Evolutionary conservation across 2,888 invertebrate species (phyloP), one percentile per base, ranked within the genome.

Genomic region (Dolichomitus sp.): DNA sequence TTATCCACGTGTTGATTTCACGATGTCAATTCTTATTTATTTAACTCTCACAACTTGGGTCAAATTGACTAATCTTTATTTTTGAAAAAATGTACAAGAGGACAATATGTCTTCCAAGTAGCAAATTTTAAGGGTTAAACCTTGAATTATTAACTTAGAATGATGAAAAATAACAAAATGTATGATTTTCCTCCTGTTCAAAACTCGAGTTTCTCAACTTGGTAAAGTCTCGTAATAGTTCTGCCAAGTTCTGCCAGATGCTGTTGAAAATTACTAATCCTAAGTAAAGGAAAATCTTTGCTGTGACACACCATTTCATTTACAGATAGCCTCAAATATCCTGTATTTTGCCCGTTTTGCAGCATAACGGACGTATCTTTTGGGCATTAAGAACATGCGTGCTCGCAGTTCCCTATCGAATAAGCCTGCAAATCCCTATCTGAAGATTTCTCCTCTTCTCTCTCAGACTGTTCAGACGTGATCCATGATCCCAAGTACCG

Each of bases 331-430:
- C 52, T 19, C 23, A 11, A 52, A 23, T 50, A 17, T 37, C 45
- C 27, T n/a, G 23, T 54, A 59, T 40, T 52, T 61, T 50, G 1
- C 11, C 52, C 11, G 23, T 11, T 23, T 14, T 1, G 9, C 11
- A 9, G 23, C 11, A 48, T 57, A 30, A 69, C 57, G 50, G 42
- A 48, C 23, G 19, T 27, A 84, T 72, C 33, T 74, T 75, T 50
- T 74, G 73, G 40, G 70, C 74, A 77, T 82, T 73, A 77, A 54
- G 45, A 61, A 74, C 75, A 79, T 79, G 42, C 72, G 81, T 54
- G 66, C 61, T 2, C 50, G n/a, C 73, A 19, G 45, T 40, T 59
- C 40, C 7, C 17, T 57, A 11, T 48, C 69, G 23, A 70, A 50
- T 23, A 2, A 37, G 6, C 40, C 59, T 37, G 11, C 45, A 42